A percentile compares a stretch with the other conserved stretches of the same genome.
These are phyloP conservation scores for Anthophora plumipes DNA, from an alignment of 2,888 invertebrate species.

Conservation along the genomic window DNA sequence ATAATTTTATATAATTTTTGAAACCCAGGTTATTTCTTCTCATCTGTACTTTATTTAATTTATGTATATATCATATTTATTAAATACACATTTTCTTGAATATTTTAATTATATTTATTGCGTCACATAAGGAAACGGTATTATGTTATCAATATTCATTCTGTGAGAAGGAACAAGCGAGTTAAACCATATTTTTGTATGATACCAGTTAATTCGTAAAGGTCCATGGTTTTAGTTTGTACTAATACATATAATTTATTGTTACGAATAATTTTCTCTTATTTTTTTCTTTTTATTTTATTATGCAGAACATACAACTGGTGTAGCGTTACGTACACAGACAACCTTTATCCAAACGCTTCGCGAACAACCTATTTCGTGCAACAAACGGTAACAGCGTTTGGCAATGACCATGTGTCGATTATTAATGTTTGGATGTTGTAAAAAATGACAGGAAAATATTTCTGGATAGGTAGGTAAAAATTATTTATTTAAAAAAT, in stretches of 20 bases:
- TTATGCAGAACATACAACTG: conserved; percentile 77
- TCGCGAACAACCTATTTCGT: conserved; percentile 70
- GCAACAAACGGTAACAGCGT: conserved; percentile 44
- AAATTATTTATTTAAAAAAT: conserved; percentile 9
- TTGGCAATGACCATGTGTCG: conserved; percentile 31
- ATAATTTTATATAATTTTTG: conserved; percentile 14
- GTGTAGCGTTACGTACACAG: conserved; percentile 76
- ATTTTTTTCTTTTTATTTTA: conserved; percentile 71
- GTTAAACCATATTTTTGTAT: conserved; percentile 10
- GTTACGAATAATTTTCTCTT: conserved; percentile 69
- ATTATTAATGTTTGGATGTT: conserved; percentile 21
- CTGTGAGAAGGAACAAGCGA: not conserved
- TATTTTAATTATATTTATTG: not conserved
- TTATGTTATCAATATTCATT: conserved; percentile 15
- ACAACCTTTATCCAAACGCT: conserved; percentile 74
- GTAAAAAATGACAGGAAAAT: conserved; percentile 21
- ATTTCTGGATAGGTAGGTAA: conserved; percentile 22
- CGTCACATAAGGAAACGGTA: not conserved
- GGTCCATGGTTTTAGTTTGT: conserved; percentile 16
- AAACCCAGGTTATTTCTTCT: not conserved
- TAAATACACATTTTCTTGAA: conserved; percentile 19
- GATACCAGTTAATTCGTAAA: not conserved
- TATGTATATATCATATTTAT: conserved; percentile 27
- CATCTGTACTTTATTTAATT: conserved; percentile 30
- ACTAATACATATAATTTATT: not conserved